A percentile compares a stretch with the other conserved stretches of the same genome.
Conservation (phyloP, 2,113 vertebrate genomes). For the Hippolais icterina region DNA sequence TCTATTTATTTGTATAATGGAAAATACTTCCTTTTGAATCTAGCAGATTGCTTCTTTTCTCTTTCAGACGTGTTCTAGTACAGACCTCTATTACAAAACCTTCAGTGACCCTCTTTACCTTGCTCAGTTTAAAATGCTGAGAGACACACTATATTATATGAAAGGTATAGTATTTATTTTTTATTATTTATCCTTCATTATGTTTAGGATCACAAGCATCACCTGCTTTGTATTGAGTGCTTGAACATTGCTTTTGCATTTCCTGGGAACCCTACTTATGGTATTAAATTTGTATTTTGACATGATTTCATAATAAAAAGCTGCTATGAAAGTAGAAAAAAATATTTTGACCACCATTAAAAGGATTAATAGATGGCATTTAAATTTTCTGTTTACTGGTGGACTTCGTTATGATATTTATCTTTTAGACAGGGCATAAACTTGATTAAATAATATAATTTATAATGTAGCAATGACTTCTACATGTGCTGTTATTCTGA, state of each 20-base stretch:
- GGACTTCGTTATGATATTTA: background rate
- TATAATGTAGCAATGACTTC: background rate
- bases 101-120: constrained; percentile 94
- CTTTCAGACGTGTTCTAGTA: constrained; percentile 77
- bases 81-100: constrained; percentile 84
- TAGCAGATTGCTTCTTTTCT: background rate
- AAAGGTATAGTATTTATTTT: constrained; percentile 77
- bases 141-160: constrained; percentile 92
- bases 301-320: background rate
- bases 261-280: background rate
- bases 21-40: background rate
- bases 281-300: background rate
- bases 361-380: background rate
- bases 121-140: constrained; percentile 96
- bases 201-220: background rate
- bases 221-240: background rate
- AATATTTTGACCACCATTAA: background rate
- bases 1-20: background rate
- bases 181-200: background rate
- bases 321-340: background rate
- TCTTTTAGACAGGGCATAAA: background rate
- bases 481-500: background rate
- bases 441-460: background rate
- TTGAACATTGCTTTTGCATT: background rate
- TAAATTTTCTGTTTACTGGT: background rate